Base-by-base conservation (phyloP, 1,140 invertebrate genomes). In the Drosophila baimaii region DNA sequence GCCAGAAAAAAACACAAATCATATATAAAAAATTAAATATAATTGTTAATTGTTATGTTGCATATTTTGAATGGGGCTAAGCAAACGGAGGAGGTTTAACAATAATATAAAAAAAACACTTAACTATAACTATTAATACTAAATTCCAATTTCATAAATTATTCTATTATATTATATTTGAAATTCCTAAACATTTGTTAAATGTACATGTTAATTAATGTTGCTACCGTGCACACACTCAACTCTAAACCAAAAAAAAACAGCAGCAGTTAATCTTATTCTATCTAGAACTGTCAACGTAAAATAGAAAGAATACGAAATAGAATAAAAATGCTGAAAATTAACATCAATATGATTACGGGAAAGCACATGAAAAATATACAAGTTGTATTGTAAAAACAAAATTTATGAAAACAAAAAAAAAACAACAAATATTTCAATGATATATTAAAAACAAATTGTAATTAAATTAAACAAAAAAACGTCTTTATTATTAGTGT, bases 41-140 rank as follows among this genome's bases (percentile, higher is more conserved):
- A 47, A 66, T 88, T 83, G 83, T 86, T 86, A 79, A 77, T 88
- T 83, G 83, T 86, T 86, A 79, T 86, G 83, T 86, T 86, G 83
- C 82, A 82, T 88, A 79, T 79, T 78, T 64, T 51, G 71, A 65
- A 68, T 65, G 61, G 68, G 61, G 55, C 41, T 72, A 69, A 76
- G 55, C 65, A 25, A 61, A n/a, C n/a, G 59, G 33, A 54, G 47
- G 10, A 62, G 29, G 19, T 62, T 74, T 31, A 55, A 58, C 21
- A 44, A 66, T 41, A 76, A 58, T 12, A 66, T 41, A 76, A 58
- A 9, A 47, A 57, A 58, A 15, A 47, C 31, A 37, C 41, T 46
- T 47, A 44, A 72, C 51, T 21, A 52, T 69, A 79, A 78, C 41
- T 52, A 49, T 44, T 64, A 49, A 79, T 65, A 41, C 77, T 75